phyloP scores from a whole-genome alignment of 2,888 invertebrate genomes.

The Eristalinus aeneus region DNA sequence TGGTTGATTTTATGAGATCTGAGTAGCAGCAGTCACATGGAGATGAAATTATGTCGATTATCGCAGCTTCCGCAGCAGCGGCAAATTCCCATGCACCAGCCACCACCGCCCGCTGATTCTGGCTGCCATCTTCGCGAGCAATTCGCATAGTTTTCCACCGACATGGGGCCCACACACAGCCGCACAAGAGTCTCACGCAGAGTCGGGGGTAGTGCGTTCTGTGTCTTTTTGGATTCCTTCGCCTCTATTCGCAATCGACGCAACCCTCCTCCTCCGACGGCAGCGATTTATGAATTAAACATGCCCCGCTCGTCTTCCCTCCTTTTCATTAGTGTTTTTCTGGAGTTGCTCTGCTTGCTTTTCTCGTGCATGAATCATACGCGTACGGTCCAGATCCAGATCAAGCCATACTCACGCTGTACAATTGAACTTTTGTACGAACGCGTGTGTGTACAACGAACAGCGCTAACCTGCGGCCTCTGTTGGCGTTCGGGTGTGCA shows the following conservation, averaged over 20 bases:
- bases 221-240: slow-evolving; percentile 38
- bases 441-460: neutral
- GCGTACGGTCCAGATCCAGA: slow-evolving; percentile 44
- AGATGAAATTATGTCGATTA: slow-evolving; percentile 52
- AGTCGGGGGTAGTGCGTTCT: slow-evolving; percentile 21
- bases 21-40: slow-evolving; percentile 31
- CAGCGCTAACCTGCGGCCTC: too few relatives aligned
- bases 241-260: slow-evolving; percentile 34
- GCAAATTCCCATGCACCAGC: slow-evolving; percentile 5
- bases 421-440: neutral
- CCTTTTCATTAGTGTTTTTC: neutral
- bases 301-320: neutral
- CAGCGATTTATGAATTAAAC: slow-evolving; percentile 25
- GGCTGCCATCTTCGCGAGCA: neutral
- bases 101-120: neutral
- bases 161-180: neutral
- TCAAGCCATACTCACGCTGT: neutral
- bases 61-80: slow-evolving; percentile 44
- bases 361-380: slow-evolving; percentile 60
- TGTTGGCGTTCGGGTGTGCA: too few relatives aligned
- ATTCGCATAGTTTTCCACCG: neutral
- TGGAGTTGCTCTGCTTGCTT: slow-evolving; percentile 12
- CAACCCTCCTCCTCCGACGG: slow-evolving; percentile 29
- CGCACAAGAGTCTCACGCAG: neutral
- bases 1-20: slow-evolving; percentile 21